Conservation (phyloP, 2,113 vertebrate species). For the Regulus satrapa region DNA sequence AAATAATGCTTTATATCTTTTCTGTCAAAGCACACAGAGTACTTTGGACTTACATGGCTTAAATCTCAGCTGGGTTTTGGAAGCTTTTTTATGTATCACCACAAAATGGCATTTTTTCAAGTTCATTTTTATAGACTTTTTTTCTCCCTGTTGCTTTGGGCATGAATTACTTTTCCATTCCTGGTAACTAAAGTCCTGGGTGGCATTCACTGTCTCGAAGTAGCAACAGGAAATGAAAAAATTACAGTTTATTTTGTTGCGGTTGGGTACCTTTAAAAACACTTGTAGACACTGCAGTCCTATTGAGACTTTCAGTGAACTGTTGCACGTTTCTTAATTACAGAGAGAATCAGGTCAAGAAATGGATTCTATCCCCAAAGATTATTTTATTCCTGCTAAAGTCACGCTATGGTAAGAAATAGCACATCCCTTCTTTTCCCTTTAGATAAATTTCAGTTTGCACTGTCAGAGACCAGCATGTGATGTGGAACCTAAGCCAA, state of each 20-base stretch:
- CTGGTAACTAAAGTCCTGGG: conserved; percentile 6
- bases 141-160: background rate
- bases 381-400: background rate
- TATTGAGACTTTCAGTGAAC: background rate
- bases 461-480: background rate
- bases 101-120: conserved; percentile 28
- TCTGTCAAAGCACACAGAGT: conserved; percentile 4
- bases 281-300: background rate
- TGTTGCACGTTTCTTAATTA: conserved; percentile 1
- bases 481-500: background rate
- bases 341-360: conserved; percentile 35
- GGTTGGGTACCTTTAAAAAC: background rate
- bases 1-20: conserved; percentile 26
- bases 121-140: background rate
- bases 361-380: background rate
- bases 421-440: background rate
- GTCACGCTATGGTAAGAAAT: background rate
- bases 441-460: background rate
- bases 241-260: background rate
- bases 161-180: conserved; percentile 38
- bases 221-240: conserved; percentile 12
- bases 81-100: background rate
- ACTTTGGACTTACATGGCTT: conserved; percentile 17
- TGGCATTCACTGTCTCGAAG: conserved; percentile 5
- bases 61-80: conserved; percentile 31